Conservation (phyloP, 2,113 vertebrate genomes). For the Microcebus jonahi region DNA sequence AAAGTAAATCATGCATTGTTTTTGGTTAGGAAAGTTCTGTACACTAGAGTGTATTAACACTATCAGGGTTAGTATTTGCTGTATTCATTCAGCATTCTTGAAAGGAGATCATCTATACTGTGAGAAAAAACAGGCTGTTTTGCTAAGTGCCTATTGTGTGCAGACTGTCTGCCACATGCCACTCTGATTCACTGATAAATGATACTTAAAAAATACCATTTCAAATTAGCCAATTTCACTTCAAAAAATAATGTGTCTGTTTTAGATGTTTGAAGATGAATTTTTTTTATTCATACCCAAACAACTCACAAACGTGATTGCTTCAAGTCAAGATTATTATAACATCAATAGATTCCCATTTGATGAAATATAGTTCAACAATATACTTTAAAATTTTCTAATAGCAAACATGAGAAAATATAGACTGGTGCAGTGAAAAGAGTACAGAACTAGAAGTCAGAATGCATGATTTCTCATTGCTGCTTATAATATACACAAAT, state of each 20-base stretch:
- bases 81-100: background rate
- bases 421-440: background rate
- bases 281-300: background rate
- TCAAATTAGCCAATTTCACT: background rate
- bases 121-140: background rate
- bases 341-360: background rate
- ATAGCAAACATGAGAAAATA: background rate
- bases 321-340: background rate
- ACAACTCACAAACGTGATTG: background rate
- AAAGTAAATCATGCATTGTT: slow-evolving; percentile 61
- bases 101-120: background rate
- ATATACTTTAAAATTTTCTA: background rate
- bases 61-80: slow-evolving; percentile 42
- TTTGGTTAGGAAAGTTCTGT: slow-evolving; percentile 56
- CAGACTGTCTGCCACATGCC: background rate
- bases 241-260: background rate
- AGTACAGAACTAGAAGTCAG: background rate
- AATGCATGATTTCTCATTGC: background rate
- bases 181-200: background rate
- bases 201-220: background rate
- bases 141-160: background rate
- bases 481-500: background rate
- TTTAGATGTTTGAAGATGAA: background rate
- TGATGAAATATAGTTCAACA: background rate
- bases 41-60: slow-evolving; percentile 48